Conservation (phyloP, 2,797 vertebrate species). For the Dendrocincla tyrannina region DNA sequence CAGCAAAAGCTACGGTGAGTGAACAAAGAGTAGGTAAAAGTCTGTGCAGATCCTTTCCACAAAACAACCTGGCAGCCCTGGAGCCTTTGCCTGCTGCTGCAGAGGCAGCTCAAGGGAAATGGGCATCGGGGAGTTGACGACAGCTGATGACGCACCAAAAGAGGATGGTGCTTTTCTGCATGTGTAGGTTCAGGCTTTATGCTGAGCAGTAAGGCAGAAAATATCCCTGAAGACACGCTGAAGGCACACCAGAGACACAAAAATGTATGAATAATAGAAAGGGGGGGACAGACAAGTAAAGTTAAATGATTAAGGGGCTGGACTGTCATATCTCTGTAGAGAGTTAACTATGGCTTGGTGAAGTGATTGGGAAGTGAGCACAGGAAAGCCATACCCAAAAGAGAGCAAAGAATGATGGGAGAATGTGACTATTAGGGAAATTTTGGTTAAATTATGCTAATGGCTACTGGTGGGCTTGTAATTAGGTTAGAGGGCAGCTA, state of each 20-base stretch:
- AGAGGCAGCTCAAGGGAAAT: background rate
- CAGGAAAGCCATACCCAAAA: background rate
- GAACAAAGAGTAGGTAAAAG: background rate
- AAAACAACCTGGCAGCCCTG: background rate
- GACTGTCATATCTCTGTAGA: background rate
- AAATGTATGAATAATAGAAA: background rate
- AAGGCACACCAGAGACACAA: background rate
- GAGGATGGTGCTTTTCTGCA: background rate
- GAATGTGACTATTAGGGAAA: background rate
- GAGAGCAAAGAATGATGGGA: background rate
- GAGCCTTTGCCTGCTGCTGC: background rate
- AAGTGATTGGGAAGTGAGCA: background rate
- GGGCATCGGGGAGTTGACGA: background rate
- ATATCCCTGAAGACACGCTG: background rate
- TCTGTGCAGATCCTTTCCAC: background rate
- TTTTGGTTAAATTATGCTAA: slow-evolving; percentile 17
- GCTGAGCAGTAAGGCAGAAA: background rate
- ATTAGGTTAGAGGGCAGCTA: slow-evolving; percentile 25
- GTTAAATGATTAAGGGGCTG: background rate
- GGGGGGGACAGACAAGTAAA: background rate
- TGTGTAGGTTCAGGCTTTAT: background rate
- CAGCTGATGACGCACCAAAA: background rate
- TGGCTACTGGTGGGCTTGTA: background rate
- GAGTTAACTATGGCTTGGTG: background rate
- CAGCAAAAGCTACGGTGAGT: background rate